Base-by-base conservation (phyloP, 2,797 vertebrate species). In the Hyperoplus lanceolatus region DNA sequence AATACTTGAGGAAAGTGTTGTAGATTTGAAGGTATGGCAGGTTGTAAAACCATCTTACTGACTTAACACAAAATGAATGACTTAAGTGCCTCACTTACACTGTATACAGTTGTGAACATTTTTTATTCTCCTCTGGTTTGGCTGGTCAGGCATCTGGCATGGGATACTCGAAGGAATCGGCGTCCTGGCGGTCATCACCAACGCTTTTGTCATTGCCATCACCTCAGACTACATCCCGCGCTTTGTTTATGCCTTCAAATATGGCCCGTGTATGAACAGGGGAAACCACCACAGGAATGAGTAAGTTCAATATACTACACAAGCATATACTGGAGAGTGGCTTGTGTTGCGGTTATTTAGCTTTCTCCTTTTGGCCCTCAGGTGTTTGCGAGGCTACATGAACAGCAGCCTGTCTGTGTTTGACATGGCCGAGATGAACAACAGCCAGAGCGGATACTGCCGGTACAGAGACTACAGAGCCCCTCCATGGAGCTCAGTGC, bases 181-280 rank as follows among this genome's bases (percentile, higher is more conserved):
- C 3, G 97, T 99, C 63, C 87, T 99, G 86, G 98, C 98, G 51
- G 98, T 99, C 83, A 99, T 99, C 93, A 99, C 98, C 77, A 99
- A 99, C 42, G 98, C 98, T 41, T 99, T 99, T 41, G 98, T 99
- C 80, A 99, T 99, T 65, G 98, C 98, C 71, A 99, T 99, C 88
- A 99, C 98, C 84, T 99, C 98, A 0, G 98, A 99, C 94, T 99
- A 99, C 88, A 99, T 99, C 89, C 98, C 98, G 50, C 98, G 98
- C 84, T 99, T 99, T 84, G 98, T 99, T 83, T 99, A 99, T 58
- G 97, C 97, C 77, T 99, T 98, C 89, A 99, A 97, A 94, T 99
- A 99, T 0, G 98, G 98, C 4, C 98, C 98, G 10, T 99, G 98
- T 89, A 94, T 96, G 71, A 95, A 97, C 90, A 95, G 96, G 87